Base-by-base conservation (phyloP, 2,113 vertebrate genomes). In the Carassius auratus region DNA sequence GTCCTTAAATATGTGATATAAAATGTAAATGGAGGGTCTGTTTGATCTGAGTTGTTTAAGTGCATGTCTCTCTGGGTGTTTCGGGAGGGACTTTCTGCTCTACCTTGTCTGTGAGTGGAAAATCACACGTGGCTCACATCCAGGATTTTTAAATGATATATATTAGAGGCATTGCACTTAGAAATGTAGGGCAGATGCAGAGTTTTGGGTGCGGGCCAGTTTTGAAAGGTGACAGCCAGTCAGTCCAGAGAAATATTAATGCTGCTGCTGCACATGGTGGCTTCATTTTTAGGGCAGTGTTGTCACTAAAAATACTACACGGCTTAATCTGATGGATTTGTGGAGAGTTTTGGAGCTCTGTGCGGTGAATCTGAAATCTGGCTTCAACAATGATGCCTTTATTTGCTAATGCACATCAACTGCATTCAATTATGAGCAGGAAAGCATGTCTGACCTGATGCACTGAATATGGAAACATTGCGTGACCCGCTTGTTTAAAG, bases 141-240 rank as follows among this genome's bases (percentile, higher is more conserved):
- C 90, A 89, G 71, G 75, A 69, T 76, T 64, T 87, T 52, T 92
- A 90, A 92, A 92, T 93, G 89, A 91, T 92, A 80, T 92, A 80
- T 68, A 80, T 86, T 83, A 73, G 87, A 84, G 57, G 76, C 36
- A 62, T 73, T 76, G 82, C 89, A 64, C 87, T 86, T 86, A 84
- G 82, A 55, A 91, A 93, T 93, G 75, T 91, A 89, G 92, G 91
- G 91, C 92, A 92, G 23, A 50, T 86, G 90, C 69, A 23, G 68
- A 38, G 21, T 50, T 87, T 80, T 86, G 38, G 77, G 84, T 74
- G 77, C 66, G 75, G 85, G 85, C 77, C 87, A 64, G 76, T 69
- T 89, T 62, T 83, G 62, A 69, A 80, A 62, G 42, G 21, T 73
- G 88, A 87, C 86, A 83, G 75, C 84, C 36, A 57, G 81, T 66